These are phyloP conservation scores for Chloromyia formosa DNA, from an alignment of 2,888 invertebrate species.

Conservation along the genomic window DNA sequence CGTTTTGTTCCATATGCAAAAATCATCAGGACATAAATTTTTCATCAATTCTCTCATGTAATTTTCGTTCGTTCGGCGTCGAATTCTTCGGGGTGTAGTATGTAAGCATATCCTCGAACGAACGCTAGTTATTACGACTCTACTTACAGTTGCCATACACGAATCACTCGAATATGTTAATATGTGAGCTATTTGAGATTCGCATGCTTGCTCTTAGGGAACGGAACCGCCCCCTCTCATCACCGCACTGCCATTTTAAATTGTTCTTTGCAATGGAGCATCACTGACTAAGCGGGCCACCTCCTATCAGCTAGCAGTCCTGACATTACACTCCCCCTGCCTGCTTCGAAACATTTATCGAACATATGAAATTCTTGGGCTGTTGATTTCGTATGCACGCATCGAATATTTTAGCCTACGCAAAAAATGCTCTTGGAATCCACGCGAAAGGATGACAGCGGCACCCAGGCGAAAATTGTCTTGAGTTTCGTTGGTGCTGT, in stretches of 20 bases:
- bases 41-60: conserved; percentile 50
- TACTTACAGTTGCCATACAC: neutral
- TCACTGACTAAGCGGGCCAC: neutral
- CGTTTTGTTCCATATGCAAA: conserved; percentile 47
- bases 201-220: neutral
- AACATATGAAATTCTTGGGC: conserved; percentile 28
- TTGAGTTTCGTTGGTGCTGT: neutral
- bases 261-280: conserved; percentile 37
- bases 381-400: conserved; percentile 46
- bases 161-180: conserved; percentile 24
- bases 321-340: neutral
- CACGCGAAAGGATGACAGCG: neutral
- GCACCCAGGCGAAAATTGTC: neutral
- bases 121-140: neutral
- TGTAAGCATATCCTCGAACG: conserved; percentile 31
- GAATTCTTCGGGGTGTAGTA: conserved; percentile 14
- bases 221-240: conserved; percentile 34
- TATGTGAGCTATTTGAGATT: conserved; percentile 19
- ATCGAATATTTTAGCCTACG: neutral
- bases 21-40: conserved; percentile 51
- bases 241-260: conserved; percentile 39
- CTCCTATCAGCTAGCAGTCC: too few species aligned
- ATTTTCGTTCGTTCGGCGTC: conserved; percentile 43
- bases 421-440: neutral
- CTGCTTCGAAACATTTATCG: conserved; percentile 21